A percentile compares a stretch with the other conserved stretches of the same genome.
Evolutionary conservation across 2,797 vertebrate genomes (phyloP).

Genomic region (Phalanger gymnotis): DNA sequence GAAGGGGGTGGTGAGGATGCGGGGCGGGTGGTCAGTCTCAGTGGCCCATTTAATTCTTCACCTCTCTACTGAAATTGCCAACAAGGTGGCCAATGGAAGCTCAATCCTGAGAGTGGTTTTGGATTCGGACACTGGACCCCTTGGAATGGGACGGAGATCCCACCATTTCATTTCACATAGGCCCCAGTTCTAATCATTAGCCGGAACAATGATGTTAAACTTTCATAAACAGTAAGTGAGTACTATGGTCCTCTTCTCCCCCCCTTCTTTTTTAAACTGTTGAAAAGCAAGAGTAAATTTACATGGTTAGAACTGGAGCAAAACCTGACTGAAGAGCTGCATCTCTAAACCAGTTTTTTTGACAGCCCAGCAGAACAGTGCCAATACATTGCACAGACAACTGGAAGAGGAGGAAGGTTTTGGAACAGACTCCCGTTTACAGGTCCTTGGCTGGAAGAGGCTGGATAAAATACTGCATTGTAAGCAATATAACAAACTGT

Average conservation of each 20-base stretch:
- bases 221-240: constrained; percentile 77
- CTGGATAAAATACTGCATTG: constrained; percentile 91
- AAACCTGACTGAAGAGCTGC: constrained; percentile 86
- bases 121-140: constrained; percentile 58
- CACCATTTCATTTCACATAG: constrained; percentile 58
- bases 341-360: constrained; percentile 89
- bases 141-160: constrained; percentile 59
- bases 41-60: constrained; percentile 64
- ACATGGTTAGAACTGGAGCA: constrained; percentile 83
- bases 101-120: constrained; percentile 69
- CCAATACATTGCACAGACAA: constrained; percentile 88
- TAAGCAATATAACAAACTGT: constrained; percentile 91
- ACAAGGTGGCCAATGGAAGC: constrained; percentile 66
- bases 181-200: constrained; percentile 57
- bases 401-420: constrained; percentile 90
- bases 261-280: constrained; percentile 61
- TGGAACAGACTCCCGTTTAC: constrained; percentile 89
- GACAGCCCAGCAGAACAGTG: constrained; percentile 89
- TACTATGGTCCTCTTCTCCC: constrained; percentile 70
- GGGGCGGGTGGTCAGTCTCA: constrained; percentile 62
- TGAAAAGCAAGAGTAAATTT: constrained; percentile 69
- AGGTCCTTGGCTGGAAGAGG: constrained; percentile 90
- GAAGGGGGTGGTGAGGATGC: not conserved
- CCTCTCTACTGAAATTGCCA: constrained; percentile 55
- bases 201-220: constrained; percentile 69